phyloP scores from a whole-genome alignment of 2,797 vertebrate genomes.

The Manis crassicaudata region DNA sequence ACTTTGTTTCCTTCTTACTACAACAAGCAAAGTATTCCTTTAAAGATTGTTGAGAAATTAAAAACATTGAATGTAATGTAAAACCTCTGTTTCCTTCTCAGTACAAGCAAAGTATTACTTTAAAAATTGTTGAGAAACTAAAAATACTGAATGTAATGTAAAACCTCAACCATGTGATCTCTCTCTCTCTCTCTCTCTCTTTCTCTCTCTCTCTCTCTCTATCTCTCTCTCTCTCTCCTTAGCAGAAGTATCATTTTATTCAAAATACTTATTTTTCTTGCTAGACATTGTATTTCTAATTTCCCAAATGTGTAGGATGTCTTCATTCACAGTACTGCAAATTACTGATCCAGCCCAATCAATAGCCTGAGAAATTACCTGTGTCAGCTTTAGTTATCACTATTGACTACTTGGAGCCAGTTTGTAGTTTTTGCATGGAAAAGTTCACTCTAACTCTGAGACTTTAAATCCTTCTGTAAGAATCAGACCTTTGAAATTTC shows the following conservation, averaged over 20 bases:
- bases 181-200: not conserved
- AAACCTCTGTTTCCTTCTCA: not conserved
- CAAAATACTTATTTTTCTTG: not conserved
- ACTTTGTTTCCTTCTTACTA: not conserved
- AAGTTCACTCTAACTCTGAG: not conserved
- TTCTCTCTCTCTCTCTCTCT: not conserved
- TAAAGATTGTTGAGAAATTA: not conserved
- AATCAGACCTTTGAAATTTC: not conserved
- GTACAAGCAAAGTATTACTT: not conserved
- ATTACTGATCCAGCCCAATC: not conserved
- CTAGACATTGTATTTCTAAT: not conserved
- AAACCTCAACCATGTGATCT: not conserved
- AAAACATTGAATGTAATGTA: not conserved
- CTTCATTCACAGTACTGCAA: not conserved
- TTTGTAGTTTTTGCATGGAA: not conserved
- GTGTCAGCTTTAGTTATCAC: not conserved
- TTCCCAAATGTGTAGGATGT: not conserved
- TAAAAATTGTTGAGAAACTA: not conserved
- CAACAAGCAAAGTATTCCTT: not conserved
- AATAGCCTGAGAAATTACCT: not conserved
- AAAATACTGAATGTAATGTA: not conserved
- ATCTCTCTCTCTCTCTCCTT: not conserved
- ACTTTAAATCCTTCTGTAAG: conserved; percentile 16
- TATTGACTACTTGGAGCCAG: not conserved
- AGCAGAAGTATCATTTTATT: not conserved